These are phyloP conservation scores for Diglossa cyanea DNA, from an alignment of 2,797 vertebrate genomes.

Conservation along the genomic window DNA sequence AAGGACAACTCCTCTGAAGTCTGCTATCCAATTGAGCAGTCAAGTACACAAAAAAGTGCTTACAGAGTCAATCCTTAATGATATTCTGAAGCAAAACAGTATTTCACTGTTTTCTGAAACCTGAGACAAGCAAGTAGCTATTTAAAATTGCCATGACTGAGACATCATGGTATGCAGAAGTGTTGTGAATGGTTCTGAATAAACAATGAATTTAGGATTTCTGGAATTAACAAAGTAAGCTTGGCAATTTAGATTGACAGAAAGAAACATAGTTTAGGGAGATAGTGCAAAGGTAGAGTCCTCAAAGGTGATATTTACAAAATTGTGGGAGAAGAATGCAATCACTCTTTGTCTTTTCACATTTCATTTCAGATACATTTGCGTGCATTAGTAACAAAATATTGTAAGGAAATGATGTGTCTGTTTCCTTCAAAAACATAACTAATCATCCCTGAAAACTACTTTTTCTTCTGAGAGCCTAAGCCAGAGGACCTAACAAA, in stretches of 20 bases:
- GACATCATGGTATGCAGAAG: not conserved
- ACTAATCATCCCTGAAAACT: not conserved
- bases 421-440: not conserved
- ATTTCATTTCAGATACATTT: not conserved
- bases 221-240: not conserved
- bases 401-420: not conserved
- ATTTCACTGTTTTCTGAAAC: conserved; percentile 41
- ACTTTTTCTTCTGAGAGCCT: not conserved
- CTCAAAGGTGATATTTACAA: not conserved
- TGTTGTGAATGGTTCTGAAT: not conserved
- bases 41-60: conserved; percentile 16
- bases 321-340: not conserved
- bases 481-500: not conserved
- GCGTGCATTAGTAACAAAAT: not conserved
- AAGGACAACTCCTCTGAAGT: conserved; percentile 11
- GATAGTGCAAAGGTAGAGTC: not conserved
- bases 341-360: not conserved
- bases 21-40: conserved; percentile 15
- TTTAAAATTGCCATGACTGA: conserved; percentile 6
- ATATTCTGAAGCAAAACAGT: conserved; percentile 20
- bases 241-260: not conserved
- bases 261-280: not conserved
- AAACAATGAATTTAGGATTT: conserved; percentile 10
- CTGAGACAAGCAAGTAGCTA: not conserved
- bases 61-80: not conserved